These are phyloP conservation scores for Neodon shergylaensis DNA, from an alignment of 2,113 vertebrate species.

Conservation along the genomic window DNA sequence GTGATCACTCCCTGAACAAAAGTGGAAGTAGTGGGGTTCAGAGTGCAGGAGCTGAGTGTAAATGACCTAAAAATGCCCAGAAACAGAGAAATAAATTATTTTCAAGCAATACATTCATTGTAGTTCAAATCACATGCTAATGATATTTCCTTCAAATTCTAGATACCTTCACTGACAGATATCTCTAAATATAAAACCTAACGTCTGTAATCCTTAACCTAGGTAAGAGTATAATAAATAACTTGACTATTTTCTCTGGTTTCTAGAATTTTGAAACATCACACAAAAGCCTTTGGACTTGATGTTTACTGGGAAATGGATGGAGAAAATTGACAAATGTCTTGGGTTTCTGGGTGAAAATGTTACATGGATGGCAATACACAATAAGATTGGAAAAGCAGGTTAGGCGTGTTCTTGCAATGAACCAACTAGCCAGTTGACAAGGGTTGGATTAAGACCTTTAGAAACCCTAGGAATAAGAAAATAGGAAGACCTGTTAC, in stretches of 20 bases:
- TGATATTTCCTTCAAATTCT: not conserved
- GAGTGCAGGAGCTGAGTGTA: not conserved
- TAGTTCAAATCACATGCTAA: not conserved
- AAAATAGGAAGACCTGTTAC: not conserved
- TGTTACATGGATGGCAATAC: not conserved
- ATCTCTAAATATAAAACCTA: slow-evolving; percentile 2
- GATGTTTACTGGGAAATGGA: not conserved
- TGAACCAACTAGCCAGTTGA: not conserved
- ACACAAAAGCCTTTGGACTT: not conserved
- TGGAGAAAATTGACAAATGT: not conserved
- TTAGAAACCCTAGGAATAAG: not conserved
- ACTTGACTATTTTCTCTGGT: not conserved
- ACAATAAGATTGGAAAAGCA: not conserved
- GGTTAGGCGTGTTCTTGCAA: not conserved
- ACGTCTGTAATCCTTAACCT: not conserved
- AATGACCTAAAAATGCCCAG: not conserved
- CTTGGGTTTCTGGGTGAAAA: not conserved
- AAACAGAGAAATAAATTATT: not conserved
- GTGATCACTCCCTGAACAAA: not conserved
- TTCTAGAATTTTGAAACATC: not conserved
- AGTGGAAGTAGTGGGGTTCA: not conserved
- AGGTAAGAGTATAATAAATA: not conserved
- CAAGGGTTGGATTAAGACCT: not conserved
- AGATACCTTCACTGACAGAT: not conserved
- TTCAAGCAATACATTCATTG: not conserved